A percentile compares a stretch with the other conserved stretches of the same genome.
Conservation (phyloP, 2,888 invertebrate species). For the Perizoma affinitatum region DNA sequence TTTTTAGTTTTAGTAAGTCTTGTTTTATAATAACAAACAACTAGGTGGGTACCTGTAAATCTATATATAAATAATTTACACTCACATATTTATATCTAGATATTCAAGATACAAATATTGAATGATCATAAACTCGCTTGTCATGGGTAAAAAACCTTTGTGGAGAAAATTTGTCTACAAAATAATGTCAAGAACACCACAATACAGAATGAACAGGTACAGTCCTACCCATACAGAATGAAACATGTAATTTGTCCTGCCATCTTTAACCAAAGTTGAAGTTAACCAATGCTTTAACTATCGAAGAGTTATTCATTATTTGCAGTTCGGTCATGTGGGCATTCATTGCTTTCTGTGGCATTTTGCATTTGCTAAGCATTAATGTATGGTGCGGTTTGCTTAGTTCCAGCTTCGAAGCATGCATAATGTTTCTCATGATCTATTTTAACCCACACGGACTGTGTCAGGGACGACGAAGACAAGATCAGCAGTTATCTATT, state of each 20-base stretch:
- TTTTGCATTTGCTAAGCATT: constrained; percentile 66
- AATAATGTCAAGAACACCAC: no score
- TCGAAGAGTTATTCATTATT: constrained; percentile 70
- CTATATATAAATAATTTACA: no score
- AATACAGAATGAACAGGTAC: no score
- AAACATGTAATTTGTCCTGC: constrained; percentile 19
- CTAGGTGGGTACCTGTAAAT: no score
- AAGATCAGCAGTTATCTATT: no score
- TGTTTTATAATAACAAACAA: no score
- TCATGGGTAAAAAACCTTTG: no score
- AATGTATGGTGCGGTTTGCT: constrained; percentile 70
- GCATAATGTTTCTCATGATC: constrained; percentile 57
- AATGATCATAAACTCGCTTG: no score
- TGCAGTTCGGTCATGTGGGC: constrained; percentile 55
- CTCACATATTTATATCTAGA: no score
- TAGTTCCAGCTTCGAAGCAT: constrained; percentile 41
- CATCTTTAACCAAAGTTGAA: constrained; percentile 16
- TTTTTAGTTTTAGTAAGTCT: no score
- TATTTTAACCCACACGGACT: constrained; percentile 17
- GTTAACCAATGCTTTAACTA: constrained; percentile 56
- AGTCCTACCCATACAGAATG: not conserved
- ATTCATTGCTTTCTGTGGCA: constrained; percentile 64
- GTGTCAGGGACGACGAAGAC: constrained; percentile 6
- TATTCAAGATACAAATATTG: no score
- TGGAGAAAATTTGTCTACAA: no score